Percentiles rank a stretch among this genome's conserved stretches.
These are phyloP conservation scores for Tragelaphus strepsiceros DNA, from an alignment of 2,113 vertebrate genomes.

Conservation along the genomic window DNA sequence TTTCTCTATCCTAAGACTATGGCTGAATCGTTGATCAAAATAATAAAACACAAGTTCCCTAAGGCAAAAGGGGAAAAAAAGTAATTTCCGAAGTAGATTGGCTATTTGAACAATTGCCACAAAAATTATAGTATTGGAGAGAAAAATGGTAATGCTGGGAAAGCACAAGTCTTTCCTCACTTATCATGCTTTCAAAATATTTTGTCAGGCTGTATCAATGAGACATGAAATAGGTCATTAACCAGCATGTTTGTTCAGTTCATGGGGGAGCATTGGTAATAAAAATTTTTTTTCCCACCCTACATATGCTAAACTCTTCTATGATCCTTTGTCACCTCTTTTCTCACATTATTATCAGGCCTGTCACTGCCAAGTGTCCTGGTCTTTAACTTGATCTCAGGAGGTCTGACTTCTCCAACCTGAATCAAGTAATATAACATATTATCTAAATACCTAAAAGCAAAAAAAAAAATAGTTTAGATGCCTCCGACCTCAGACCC, in stretches of 20 bases:
- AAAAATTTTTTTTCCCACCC: background rate
- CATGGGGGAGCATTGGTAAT: background rate
- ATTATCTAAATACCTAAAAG: background rate
- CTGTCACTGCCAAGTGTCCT: background rate
- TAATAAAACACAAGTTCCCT: constrained; percentile 40
- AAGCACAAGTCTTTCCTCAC: background rate
- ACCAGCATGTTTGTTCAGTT: rapidly evolving
- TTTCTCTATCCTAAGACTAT: constrained; percentile 27
- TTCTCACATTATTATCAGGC: background rate
- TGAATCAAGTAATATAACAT: background rate
- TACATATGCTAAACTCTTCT: background rate
- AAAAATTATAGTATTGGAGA: constrained; percentile 35
- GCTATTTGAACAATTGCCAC: constrained; percentile 56
- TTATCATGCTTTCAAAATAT: background rate
- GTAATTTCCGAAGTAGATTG: constrained; percentile 72
- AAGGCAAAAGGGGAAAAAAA: constrained; percentile 34
- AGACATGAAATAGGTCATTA: background rate
- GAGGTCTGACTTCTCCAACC: background rate
- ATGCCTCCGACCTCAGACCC: background rate
- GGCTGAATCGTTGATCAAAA: constrained; percentile 52
- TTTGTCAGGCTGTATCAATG: rapidly evolving
- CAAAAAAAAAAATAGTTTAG: background rate
- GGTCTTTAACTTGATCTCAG: background rate
- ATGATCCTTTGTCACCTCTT: background rate
- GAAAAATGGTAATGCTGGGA: background rate